phyloP scores from a whole-genome alignment of 2,797 vertebrate species.

The Enteromius viviparus region DNA sequence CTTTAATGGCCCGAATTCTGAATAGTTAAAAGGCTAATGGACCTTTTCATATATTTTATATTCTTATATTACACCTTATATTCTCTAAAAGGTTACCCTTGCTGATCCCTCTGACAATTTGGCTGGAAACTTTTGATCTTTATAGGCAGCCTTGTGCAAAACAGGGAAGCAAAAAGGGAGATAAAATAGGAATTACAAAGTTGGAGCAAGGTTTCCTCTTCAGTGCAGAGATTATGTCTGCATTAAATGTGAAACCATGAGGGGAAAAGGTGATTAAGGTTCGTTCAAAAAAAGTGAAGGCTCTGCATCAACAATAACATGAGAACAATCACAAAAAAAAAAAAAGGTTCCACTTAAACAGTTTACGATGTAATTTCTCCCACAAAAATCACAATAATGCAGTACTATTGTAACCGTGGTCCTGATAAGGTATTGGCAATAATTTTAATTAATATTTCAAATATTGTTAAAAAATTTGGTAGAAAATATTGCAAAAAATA shows the following conservation, averaged over 20 bases:
- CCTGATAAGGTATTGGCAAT: neutral
- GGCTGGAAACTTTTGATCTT: conserved; percentile 77
- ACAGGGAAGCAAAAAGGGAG: conserved; percentile 74
- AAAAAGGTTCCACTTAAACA: neutral
- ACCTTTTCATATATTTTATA: neutral
- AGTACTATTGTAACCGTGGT: too few relatives aligned
- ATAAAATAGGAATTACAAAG: conserved; percentile 68
- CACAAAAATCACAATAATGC: neutral
- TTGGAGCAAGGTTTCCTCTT: conserved; percentile 71
- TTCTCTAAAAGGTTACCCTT: neutral
- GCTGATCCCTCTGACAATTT: conserved; percentile 79
- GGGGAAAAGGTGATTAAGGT: conserved; percentile 63
- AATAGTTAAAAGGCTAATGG: neutral
- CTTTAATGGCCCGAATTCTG: neutral
- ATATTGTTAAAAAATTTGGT: neutral
- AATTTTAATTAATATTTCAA: neutral
- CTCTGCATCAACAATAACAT: conserved; percentile 63
- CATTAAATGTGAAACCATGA: conserved; percentile 69
- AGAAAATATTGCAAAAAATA: neutral
- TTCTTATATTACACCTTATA: too few relatives aligned
- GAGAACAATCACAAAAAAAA: conserved; percentile 40
- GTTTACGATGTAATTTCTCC: neutral
- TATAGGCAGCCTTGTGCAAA: conserved; percentile 75
- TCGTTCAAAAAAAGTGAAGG: conserved; percentile 48
- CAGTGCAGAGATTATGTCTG: conserved; percentile 76